Evolutionary conservation across 2,888 invertebrate genomes (phyloP).

Genomic region (Papilio demoleus): DNA sequence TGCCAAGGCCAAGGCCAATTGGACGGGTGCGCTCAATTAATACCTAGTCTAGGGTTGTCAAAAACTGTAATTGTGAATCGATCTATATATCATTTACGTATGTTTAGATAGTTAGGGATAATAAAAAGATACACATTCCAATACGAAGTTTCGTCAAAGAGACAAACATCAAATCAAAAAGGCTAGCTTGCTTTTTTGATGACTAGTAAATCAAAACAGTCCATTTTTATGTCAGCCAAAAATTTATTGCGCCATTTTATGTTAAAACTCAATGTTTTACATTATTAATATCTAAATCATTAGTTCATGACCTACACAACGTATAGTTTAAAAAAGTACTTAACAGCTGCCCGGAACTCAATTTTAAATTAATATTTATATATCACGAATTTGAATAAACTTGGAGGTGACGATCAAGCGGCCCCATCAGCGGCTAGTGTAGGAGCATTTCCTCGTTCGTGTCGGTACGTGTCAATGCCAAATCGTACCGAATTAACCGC

Average conservation of each 20-base stretch:
- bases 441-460: conserved; percentile 73
- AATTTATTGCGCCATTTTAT: not conserved
- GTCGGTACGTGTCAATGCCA: conserved; percentile 78
- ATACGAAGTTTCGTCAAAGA: not conserved
- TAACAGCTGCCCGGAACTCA: conserved; percentile 35
- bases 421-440: conserved; percentile 53
- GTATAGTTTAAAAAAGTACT: conserved; percentile 29
- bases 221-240: not conserved
- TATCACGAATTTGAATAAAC: conserved; percentile 42
- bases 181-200: too few relatives aligned
- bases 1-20: conserved; percentile 80
- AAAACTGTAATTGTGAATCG: not conserved
- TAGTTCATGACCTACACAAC: conserved; percentile 30
- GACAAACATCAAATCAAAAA: not conserved
- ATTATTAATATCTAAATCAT: conserved; percentile 10
- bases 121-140: not conserved
- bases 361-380: conserved; percentile 37
- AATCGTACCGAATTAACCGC: conserved; percentile 74
- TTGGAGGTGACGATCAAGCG: conserved; percentile 47
- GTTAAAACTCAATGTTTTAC: not conserved
- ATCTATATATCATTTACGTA: conserved; percentile 1
- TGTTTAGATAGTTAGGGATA: too few relatives aligned
- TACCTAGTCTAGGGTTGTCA: conserved; percentile 47
- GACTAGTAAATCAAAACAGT: not conserved
- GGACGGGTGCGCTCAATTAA: conserved; percentile 73